These are phyloP conservation scores for Didymodactylos carnosus DNA, from an alignment of 2,888 invertebrate species.

Conservation along the genomic window DNA sequence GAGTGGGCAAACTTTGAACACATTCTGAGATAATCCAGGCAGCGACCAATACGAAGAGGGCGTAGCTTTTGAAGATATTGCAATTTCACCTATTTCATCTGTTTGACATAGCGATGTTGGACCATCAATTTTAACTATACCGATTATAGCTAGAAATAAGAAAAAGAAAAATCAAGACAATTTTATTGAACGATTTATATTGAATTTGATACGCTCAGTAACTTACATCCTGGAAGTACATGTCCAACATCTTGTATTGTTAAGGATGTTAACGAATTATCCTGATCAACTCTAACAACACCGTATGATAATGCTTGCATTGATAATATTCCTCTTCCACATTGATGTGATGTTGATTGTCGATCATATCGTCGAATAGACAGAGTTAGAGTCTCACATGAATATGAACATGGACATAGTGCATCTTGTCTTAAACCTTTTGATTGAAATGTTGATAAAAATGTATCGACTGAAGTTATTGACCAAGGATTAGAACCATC, in stretches of 20 bases:
- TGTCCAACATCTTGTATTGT: slow-evolving; percentile 97
- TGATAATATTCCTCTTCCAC: slow-evolving; percentile 79
- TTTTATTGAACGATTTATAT: too few species aligned
- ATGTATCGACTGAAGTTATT: slow-evolving; percentile 93
- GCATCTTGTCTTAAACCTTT: slow-evolving; percentile 85
- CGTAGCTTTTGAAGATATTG: slow-evolving; percentile 67
- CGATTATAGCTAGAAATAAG: slow-evolving; percentile 81
- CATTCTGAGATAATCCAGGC: slow-evolving; percentile 77
- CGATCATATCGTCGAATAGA: slow-evolving; percentile 52
- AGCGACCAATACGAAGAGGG: slow-evolving; percentile 88
- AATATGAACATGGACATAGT: slow-evolving; percentile 91
- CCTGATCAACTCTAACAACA: slow-evolving; percentile 90
- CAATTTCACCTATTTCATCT: slow-evolving; percentile 95
- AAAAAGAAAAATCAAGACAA: too few species aligned
- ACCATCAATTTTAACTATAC: slow-evolving; percentile 86
- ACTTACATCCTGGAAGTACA: slow-evolving; percentile 90
- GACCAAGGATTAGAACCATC: slow-evolving; percentile 99
- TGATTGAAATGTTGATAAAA: slow-evolving; percentile 78
- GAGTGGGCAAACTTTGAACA: slow-evolving; percentile 65
- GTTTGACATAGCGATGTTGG: slow-evolving; percentile 81
- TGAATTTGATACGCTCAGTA: too few species aligned
- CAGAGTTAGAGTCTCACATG: slow-evolving; percentile 84
- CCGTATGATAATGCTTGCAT: slow-evolving; percentile 93
- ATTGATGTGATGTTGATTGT: slow-evolving; percentile 42
- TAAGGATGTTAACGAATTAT: slow-evolving; percentile 86